Evolutionary conservation across 2,888 invertebrate genomes (phyloP), one percentile per base, ranked within the genome.

Genomic region (Ectemnius cavifrons): DNA sequence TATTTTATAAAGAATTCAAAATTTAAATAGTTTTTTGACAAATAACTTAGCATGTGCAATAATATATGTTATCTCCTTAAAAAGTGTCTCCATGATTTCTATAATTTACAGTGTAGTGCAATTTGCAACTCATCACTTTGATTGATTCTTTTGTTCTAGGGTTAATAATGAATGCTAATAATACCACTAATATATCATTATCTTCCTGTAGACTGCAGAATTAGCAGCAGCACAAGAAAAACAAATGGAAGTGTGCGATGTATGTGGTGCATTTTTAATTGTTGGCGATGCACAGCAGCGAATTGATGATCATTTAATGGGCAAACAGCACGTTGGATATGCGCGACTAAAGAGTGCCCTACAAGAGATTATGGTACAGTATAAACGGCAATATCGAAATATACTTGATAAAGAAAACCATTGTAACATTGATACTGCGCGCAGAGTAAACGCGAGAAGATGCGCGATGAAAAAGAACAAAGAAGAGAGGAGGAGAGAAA

Each of bases 171-270:
- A 46, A 59, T 47, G 28, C 4, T 4, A 14, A 20, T 37, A 37
- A 8, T 37, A 37, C 8, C 37, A 37, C 11, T 56, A 46, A 11
- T 14, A 37, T 13, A n/a, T 8, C 6, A 57, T n/a, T n/a, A 4
- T 63, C 52, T 76, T 60, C 5, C 70, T 57, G 63, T 11, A 90
- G 92, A 96, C 96, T 6, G 95, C 95, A 0, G 97, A 97, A 91
- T 91, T 97, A 84, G 96, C 96, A 3, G 95, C 96, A 0, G 95
- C 97, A 8, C 97, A 97, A 89, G 97, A 98, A 91, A 99, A 99
- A 91, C 98, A 98, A 90, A 99, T 99, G 99, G 98, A 99, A 91
- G 99, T 99, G 18, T 99, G 99, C 91, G 97, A 98, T 83, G 97
- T 98, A 1, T 99, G 99, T 90, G 99, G 99, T 0, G 99, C 99